Base-by-base conservation (phyloP, 2,113 vertebrate species). In the Axis porcinus region DNA sequence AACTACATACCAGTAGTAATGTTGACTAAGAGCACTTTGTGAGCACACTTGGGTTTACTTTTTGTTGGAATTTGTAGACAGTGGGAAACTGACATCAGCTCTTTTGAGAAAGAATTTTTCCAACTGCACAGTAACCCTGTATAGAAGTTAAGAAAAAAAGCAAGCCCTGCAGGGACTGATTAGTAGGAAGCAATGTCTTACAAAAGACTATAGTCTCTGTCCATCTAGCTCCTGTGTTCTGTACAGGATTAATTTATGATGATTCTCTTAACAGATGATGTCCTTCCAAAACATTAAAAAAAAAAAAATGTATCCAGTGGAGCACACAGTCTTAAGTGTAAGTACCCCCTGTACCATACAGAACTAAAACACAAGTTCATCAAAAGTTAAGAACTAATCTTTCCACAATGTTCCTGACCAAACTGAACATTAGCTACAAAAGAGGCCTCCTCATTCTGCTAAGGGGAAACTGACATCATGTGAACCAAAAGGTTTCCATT, bases 61-160 rank as follows among this genome's bases (percentile, higher is more conserved):
- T 89, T 50, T 95, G 62, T 97, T 97, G 82, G 91, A 88, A 95
- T 94, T 36, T 96, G 52, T 95, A 40, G 79, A 95, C 43, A 67
- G n/a, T 89, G 81, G 40, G 47, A 97, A 86, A 86, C 10, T 76
- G 58, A 36, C 33, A 78, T 30, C 58, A 86, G 54, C 43, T 62
- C 30, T 89, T 45, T 58, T 52, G 58, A 88, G 89, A 96, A 96
- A 94, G 94, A n/a, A 57, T 81, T 97, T 40, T 76, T 91, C 36
- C 23, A 74, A 57, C 23, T 86, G 43, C 30, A 27, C 13, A 76
- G 67, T 50, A 96, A 7, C 13, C n/a, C 19, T 85, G n/a, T 82
- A 21, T 85, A 86, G 91, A 95, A 83, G 19, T 88, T 85, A 85
- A 57, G 50, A 70, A 40, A 70, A 50, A 87, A 86, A 36, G 81